These are phyloP conservation scores for Axinella damicornis DNA, from an alignment of 37 sponge, comb jelly and placozoan species.

Conservation along the genomic window DNA sequence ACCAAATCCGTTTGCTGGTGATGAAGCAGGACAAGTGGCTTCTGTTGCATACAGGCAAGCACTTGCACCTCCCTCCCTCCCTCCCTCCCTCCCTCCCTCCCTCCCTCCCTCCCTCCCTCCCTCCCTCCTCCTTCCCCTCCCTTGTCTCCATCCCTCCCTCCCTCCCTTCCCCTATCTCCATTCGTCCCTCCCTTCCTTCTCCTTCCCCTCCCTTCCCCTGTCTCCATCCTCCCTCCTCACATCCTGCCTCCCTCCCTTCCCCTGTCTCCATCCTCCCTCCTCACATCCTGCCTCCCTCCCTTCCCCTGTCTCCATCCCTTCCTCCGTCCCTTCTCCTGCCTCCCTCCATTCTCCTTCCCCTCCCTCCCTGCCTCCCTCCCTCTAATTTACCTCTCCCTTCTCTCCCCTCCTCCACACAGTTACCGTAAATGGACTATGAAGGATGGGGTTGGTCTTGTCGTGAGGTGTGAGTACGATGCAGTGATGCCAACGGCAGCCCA, in stretches of 20 bases:
- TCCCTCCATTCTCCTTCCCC: too few relatives aligned
- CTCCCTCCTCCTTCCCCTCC: too few relatives aligned
- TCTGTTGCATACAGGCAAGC: slow-evolving; percentile 94
- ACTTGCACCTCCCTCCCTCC: not conserved
- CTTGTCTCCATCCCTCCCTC: too few relatives aligned
- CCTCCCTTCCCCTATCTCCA: not conserved
- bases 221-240: too few relatives aligned
- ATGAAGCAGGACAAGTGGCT: slow-evolving; percentile 74
- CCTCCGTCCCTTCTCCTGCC: too few relatives aligned
- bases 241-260: too few relatives aligned
- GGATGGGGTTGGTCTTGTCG: slow-evolving; percentile 73
- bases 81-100: too few relatives aligned
- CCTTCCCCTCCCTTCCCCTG: too few relatives aligned
- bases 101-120: too few relatives aligned
- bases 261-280: not conserved
- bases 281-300: too few relatives aligned
- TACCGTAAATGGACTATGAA: slow-evolving; percentile 87
- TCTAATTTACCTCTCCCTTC: too few relatives aligned
- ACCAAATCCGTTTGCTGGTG: slow-evolving; percentile 90
- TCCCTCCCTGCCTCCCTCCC: not conserved
- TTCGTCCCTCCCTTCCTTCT: not conserved
- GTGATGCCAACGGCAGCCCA: slow-evolving; percentile 60
- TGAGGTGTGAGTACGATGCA: slow-evolving; percentile 90
- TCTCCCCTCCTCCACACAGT: slow-evolving; percentile 43
- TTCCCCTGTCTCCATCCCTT: too few relatives aligned